A percentile compares a stretch with the other conserved stretches of the same genome.
Evolutionary conservation across 2,888 invertebrate species (phyloP).

Genomic region (Exephanes ischioxanthus): DNA sequence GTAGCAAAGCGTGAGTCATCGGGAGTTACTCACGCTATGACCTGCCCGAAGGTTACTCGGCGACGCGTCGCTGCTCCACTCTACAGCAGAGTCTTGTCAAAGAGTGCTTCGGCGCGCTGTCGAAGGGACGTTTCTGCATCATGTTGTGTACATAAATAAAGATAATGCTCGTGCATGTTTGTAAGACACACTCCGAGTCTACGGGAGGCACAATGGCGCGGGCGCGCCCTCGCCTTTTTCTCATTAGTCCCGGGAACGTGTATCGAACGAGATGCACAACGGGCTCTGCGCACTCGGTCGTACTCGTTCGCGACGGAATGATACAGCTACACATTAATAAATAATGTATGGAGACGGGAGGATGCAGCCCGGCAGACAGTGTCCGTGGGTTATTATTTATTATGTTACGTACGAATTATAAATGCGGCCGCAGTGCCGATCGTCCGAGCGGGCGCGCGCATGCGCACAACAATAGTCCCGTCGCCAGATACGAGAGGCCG

Average conservation of each 20-base stretch:
- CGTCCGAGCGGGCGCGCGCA: background rate
- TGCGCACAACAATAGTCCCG: constrained; percentile 14
- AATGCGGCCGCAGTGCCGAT: constrained; percentile 11
- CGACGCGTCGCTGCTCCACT: background rate
- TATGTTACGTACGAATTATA: constrained; percentile 12
- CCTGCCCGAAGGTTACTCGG: constrained; percentile 51
- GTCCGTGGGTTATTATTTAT: constrained; percentile 30
- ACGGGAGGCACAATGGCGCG: background rate
- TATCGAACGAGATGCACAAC: background rate
- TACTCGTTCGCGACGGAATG: background rate
- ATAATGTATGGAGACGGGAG: constrained; percentile 35
- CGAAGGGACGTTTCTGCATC: background rate
- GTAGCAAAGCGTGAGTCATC: constrained; percentile 25
- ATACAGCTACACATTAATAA: constrained; percentile 21
- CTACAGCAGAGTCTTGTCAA: background rate
- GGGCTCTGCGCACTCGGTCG: background rate
- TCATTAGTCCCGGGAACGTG: constrained; percentile 23
- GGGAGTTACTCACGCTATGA: constrained; percentile 39
- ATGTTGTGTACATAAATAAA: constrained; percentile 14
- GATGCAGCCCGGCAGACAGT: constrained; percentile 16
- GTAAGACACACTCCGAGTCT: background rate
- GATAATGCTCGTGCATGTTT: background rate
- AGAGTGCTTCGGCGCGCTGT: background rate
- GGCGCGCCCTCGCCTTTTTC: constrained; percentile 33
- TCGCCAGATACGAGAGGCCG: constrained; percentile 11